phyloP scores from a whole-genome alignment of 2,797 vertebrate genomes.

The Acanthurus leucopareius region DNA sequence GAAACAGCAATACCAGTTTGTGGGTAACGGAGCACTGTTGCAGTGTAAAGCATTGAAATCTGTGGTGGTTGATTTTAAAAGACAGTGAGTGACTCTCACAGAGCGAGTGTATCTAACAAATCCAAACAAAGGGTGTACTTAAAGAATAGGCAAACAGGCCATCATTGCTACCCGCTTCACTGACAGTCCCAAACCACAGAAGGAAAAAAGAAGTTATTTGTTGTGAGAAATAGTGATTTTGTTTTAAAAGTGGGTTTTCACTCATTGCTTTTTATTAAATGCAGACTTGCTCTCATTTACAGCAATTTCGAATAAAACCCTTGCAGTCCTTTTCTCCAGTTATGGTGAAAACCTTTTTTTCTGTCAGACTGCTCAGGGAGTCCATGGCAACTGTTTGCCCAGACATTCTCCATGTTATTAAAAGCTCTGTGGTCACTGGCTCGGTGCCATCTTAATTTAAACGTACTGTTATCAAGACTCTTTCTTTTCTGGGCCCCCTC shows the following conservation, averaged over 20 bases:
- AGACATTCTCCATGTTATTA: constrained; percentile 79
- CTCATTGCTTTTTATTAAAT: constrained; percentile 35
- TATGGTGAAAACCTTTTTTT: constrained; percentile 43
- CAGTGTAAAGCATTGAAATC: constrained; percentile 27
- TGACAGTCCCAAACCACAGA: constrained; percentile 53
- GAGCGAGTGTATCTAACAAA: constrained; percentile 45
- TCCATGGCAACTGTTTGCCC: constrained; percentile 76
- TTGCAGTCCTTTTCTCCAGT: constrained; percentile 29
- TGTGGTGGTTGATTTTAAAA: constrained; percentile 32
- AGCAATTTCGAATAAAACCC: constrained; percentile 16
- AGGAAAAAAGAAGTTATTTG: constrained; percentile 40
- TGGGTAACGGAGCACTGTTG: constrained; percentile 23
- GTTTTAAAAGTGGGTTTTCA: constrained; percentile 7
- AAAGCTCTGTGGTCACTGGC: constrained; percentile 74
- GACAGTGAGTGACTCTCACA: constrained; percentile 25
- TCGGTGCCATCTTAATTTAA: constrained; percentile 76
- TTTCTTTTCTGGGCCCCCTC: constrained; percentile 49
- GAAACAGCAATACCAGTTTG: constrained; percentile 30
- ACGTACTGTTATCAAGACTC: constrained; percentile 59
- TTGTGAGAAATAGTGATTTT: constrained; percentile 4
- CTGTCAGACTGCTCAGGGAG: constrained; percentile 52
- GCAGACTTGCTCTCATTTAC: constrained; percentile 32
- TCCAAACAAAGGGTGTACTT: constrained; percentile 47
- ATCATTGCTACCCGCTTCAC: constrained; percentile 53
- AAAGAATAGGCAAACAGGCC: constrained; percentile 10